Evolutionary conservation across 2,797 vertebrate genomes (phyloP).

Genomic region (Periparus ater): DNA sequence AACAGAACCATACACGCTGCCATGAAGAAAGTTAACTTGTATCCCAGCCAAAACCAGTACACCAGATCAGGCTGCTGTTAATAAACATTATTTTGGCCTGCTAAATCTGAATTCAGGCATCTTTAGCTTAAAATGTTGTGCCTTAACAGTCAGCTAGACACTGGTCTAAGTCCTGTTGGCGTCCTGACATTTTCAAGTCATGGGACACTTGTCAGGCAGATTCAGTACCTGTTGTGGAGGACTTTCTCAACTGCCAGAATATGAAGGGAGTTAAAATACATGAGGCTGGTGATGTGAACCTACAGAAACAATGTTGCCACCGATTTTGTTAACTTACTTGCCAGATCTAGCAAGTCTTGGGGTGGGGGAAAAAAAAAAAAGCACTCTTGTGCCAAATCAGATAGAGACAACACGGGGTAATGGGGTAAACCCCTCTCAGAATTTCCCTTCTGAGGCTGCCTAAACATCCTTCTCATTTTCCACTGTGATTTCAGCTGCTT

Average conservation of each 20-base stretch:
- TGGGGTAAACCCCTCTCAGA: background rate
- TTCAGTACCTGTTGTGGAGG: too few species aligned
- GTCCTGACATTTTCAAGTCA: too few species aligned
- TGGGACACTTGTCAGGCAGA: too few species aligned
- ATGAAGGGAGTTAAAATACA: background rate
- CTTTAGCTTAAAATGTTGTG: too few species aligned
- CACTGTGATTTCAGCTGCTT: background rate
- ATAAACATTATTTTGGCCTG: background rate
- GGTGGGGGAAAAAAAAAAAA: accelerated
- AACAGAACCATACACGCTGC: background rate
- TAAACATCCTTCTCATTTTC: background rate
- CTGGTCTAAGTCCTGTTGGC: too few species aligned
- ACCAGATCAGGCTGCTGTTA: background rate
- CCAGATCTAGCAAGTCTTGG: background rate
- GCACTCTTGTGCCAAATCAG: background rate
- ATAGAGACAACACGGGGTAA: background rate
- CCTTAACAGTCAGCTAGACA: too few species aligned
- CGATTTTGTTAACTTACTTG: background rate
- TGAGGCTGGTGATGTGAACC: background rate
- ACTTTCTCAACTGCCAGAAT: too few species aligned
- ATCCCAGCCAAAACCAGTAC: background rate
- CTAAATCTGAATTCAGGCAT: background rate
- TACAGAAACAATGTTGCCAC: background rate
- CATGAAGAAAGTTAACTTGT: background rate
- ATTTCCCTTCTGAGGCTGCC: background rate